These are phyloP conservation scores for Emydocephalus ijimae DNA, from an alignment of 2,113 vertebrate species.

Conservation along the genomic window DNA sequence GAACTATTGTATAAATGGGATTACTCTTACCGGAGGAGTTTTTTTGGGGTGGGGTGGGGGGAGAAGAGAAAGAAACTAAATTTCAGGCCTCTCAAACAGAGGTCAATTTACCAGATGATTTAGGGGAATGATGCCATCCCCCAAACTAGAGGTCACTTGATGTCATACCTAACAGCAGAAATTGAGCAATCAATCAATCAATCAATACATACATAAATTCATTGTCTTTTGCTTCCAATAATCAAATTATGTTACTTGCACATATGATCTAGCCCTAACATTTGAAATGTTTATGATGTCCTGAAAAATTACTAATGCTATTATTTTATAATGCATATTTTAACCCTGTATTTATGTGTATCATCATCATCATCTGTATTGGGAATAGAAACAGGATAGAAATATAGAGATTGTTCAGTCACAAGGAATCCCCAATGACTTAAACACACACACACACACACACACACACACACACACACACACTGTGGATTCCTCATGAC, in stretches of 20 bases:
- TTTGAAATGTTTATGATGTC: background rate
- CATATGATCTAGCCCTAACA: background rate
- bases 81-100: background rate
- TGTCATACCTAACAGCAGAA: background rate
- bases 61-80: background rate
- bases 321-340: background rate
- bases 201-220: background rate
- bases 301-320: background rate
- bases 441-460: too few species aligned
- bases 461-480: too few species aligned
- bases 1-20: too few species aligned
- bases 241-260: background rate
- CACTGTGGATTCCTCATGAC: background rate
- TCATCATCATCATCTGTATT: background rate
- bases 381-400: background rate
- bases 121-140: background rate
- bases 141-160: background rate
- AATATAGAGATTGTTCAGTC: background rate
- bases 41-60: background rate
- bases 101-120: background rate
- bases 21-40: background rate
- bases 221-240: background rate
- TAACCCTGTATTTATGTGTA: background rate
- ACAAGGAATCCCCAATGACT: too few species aligned
- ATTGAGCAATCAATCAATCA: background rate